Base-by-base conservation (phyloP, 2,113 vertebrate genomes). In the Myiozetetes cayanensis region DNA sequence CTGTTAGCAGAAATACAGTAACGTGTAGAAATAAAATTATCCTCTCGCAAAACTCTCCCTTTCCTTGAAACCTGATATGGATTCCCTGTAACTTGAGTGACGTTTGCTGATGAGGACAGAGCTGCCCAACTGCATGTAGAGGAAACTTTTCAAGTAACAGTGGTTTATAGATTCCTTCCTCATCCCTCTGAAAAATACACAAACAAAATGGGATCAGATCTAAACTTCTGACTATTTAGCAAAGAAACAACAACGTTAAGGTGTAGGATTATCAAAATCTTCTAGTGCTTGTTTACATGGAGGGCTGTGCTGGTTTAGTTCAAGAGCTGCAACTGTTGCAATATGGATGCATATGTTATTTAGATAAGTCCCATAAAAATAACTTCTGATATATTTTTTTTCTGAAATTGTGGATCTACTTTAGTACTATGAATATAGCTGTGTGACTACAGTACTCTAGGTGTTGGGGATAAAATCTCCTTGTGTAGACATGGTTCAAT, bases 1-100 rank as follows among this genome's bases (percentile, higher is more conserved):
- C 37, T 86, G 89, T 77, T 79, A 80, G 65, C 79, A 83, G 85
- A 83, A 78, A 94, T 90, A 86, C 23, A 87, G 44, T 72, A 91
- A 85, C 1, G 0, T 58, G 12, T 44, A 87, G 62, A 89, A 85
- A 87, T 71, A 74, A 71, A 27, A 28, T 33, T 4, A 22, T 55
- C 65, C 56, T 76, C 46, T 63, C 56, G 33, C 16, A 83, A 63
- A 93, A 37, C 15, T 90, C 49, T 85, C 7, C 6, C 22, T 83
- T 88, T 77, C 63, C 49, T 83, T 92, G 75, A 86, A 93, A 63
- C 41, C 3, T 4, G 44, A 71, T 56, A 35, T 39, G 7, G 11
- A 50, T 39, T 63, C 52, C 46, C 22, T 68, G 55, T 74, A 87
- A 73, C 46, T 41, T 12, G 6, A 44, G 13, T 55, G 49, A 46